These are phyloP conservation scores for Rhinoraja longicauda DNA, from an alignment of 2,797 vertebrate species.

Conservation along the genomic window DNA sequence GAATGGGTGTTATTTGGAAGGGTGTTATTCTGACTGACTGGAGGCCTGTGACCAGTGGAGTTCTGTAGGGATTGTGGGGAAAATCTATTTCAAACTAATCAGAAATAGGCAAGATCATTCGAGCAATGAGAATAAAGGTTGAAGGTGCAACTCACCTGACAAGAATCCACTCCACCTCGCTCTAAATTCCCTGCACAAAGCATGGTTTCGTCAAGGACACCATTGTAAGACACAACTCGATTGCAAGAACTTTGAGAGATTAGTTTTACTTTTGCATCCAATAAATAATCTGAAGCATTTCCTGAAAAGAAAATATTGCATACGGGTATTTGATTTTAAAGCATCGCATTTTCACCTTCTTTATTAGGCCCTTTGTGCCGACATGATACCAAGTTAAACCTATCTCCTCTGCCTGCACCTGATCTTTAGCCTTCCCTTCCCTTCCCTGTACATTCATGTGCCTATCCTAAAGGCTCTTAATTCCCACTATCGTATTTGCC, in stretches of 20 bases:
- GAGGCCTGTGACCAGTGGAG: too few relatives aligned
- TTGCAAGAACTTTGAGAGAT: conserved; percentile 3
- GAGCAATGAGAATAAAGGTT: not conserved
- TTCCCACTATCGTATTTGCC: too few relatives aligned
- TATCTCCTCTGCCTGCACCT: too few relatives aligned
- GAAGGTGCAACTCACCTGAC: not conserved
- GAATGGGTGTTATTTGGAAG: too few relatives aligned
- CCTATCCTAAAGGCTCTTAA: too few relatives aligned
- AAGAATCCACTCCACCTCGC: conserved; percentile 5
- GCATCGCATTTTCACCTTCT: not conserved
- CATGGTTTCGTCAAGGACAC: not conserved
- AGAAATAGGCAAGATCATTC: not conserved
- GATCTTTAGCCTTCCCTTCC: too few relatives aligned
- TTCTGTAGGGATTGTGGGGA: not conserved
- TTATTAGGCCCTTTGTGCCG: not conserved
- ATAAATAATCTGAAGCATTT: not conserved
- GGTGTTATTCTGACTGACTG: too few relatives aligned
- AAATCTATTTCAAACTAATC: not conserved
- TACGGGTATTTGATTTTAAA: not conserved
- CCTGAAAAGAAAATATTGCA: not conserved
- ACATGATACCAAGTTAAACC: too few relatives aligned
- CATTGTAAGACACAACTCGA: not conserved
- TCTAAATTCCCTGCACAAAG: conserved; percentile 30
- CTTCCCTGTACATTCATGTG: too few relatives aligned
- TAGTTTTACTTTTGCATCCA: conserved; percentile 14